A percentile compares a stretch with the other conserved stretches of the same genome.
Evolutionary conservation across 2,888 invertebrate species (phyloP).

Genomic region (Athetis lepigone): DNA sequence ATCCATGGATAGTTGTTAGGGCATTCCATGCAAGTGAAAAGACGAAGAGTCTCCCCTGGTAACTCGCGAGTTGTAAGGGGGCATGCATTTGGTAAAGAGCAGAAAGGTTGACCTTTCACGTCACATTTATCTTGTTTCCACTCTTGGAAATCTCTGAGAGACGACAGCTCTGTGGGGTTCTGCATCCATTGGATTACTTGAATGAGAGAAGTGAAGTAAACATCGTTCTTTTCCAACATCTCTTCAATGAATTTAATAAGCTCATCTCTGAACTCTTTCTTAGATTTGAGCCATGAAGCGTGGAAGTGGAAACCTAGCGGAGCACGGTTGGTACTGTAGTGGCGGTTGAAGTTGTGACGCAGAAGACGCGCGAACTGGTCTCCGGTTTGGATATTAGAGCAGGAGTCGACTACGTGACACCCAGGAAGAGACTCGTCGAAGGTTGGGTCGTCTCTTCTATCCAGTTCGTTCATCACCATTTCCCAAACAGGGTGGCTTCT

Average conservation of each 20-base stretch:
- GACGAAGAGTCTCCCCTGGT: slow-evolving; percentile 97
- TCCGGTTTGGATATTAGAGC: slow-evolving; percentile 97
- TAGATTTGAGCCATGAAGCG: slow-evolving; percentile 98
- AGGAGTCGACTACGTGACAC: slow-evolving; percentile 98
- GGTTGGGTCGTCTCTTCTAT: slow-evolving; percentile 97
- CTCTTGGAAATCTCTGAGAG: slow-evolving; percentile 97
- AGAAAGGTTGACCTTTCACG: slow-evolving; percentile 97
- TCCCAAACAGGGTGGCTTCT: slow-evolving; percentile 98
- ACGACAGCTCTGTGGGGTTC: slow-evolving; percentile 96
- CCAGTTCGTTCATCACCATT: slow-evolving; percentile 98
- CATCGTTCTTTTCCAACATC: slow-evolving; percentile 96
- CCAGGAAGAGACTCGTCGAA: slow-evolving; percentile 98
- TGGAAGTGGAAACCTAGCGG: slow-evolving; percentile 98
- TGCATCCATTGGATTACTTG: slow-evolving; percentile 99
- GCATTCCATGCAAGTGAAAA: slow-evolving; percentile 99
- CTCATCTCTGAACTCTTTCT: slow-evolving; percentile 97
- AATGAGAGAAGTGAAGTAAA: slow-evolving; percentile 97
- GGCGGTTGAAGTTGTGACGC: slow-evolving; percentile 98
- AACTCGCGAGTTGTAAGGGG: slow-evolving; percentile 96
- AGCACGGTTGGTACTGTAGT: slow-evolving; percentile 97
- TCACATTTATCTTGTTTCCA: slow-evolving; percentile 98
- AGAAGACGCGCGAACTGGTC: slow-evolving; percentile 97
- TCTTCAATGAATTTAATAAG: slow-evolving; percentile 98
- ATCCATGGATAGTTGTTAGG: slow-evolving; percentile 99
- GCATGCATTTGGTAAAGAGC: slow-evolving; percentile 97